These are phyloP conservation scores for Crocodylus rhombifer DNA, from an alignment of 2,797 vertebrate species.

Conservation along the genomic window DNA sequence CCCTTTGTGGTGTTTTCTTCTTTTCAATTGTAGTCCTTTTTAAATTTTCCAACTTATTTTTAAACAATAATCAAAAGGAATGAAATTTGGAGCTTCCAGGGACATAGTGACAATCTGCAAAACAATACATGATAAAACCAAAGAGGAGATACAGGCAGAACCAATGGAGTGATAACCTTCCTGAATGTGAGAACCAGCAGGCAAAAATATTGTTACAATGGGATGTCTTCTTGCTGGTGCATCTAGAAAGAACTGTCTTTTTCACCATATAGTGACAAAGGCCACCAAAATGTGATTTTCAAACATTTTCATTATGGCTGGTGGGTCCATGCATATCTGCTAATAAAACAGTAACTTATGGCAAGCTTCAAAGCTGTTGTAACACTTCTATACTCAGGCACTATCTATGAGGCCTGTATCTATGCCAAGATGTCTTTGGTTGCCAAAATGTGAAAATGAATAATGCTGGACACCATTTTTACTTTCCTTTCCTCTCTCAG, in stretches of 20 bases:
- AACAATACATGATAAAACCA: background rate
- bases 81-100: background rate
- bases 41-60: background rate
- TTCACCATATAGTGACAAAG: background rate
- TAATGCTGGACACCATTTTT: constrained; percentile 62
- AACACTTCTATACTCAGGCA: constrained; percentile 44
- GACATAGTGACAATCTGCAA: background rate
- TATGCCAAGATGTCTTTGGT: constrained; percentile 64
- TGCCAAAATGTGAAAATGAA: constrained; percentile 67
- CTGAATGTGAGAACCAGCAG: background rate
- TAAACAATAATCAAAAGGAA: background rate
- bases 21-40: background rate
- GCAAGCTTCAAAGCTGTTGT: constrained; percentile 64
- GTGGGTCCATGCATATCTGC: constrained; percentile 47
- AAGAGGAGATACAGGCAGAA: background rate
- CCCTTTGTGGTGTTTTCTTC: background rate
- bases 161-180: background rate
- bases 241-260: background rate
- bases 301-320: constrained; percentile 46
- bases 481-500: constrained; percentile 66
- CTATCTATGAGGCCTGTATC: constrained; percentile 63
- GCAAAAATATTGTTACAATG: background rate
- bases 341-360: constrained; percentile 63
- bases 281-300: background rate
- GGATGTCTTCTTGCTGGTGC: background rate